phyloP scores from a whole-genome alignment of 2,113 vertebrate genomes.

The Acanthisitta chloris region DNA sequence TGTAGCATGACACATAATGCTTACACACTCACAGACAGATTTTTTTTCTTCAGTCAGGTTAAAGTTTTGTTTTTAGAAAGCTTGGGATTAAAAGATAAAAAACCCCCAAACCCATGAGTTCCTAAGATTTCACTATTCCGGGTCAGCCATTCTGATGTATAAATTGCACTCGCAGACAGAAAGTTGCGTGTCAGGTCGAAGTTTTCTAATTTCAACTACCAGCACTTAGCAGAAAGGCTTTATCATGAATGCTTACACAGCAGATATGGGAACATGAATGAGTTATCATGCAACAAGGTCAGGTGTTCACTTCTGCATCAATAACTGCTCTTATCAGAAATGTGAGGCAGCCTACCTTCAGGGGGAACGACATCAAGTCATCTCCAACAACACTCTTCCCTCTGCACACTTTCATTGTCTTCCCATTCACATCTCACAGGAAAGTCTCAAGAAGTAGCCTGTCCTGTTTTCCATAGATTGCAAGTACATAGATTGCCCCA shows the following conservation, averaged over 20 bases:
- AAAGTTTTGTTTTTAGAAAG: neutral
- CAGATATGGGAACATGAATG: neutral
- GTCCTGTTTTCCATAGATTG: neutral
- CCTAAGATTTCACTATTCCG: neutral
- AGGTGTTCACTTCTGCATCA: neutral
- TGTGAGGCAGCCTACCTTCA: neutral
- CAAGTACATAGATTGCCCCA: neutral
- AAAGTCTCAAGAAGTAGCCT: neutral
- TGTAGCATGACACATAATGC: neutral
- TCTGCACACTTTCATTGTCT: neutral
- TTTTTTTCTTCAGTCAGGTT: neutral
- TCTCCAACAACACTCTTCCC: neutral
- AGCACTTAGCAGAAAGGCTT: neutral
- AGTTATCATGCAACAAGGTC: neutral
- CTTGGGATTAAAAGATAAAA: neutral
- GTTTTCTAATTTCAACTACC: neutral
- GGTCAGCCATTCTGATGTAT: neutral
- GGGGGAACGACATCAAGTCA: neutral
- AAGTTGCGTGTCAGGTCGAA: neutral
- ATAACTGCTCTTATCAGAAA: neutral
- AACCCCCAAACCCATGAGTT: fast-evolving
- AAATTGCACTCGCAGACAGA: neutral
- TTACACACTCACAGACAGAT: fast-evolving
- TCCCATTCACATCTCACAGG: neutral
- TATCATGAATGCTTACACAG: neutral